A percentile compares a stretch with the other conserved stretches of the same genome.
These are phyloP conservation scores for Nothobranchius kuhntae DNA, from an alignment of 2,113 vertebrate species.

Conservation along the genomic window DNA sequence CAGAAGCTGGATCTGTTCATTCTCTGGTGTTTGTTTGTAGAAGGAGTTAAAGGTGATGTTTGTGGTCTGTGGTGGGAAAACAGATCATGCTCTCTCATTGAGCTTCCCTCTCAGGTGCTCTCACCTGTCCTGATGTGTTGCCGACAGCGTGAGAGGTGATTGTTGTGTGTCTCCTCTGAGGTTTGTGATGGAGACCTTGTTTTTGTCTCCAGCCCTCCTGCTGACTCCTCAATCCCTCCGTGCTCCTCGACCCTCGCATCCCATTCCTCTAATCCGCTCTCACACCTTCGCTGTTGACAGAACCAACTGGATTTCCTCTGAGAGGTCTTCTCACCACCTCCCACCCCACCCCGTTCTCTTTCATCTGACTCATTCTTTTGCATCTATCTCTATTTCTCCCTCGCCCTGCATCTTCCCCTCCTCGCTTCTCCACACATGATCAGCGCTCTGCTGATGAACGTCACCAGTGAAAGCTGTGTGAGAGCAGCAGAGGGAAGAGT, in stretches of 20 bases:
- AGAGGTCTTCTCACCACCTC: constrained; percentile 43
- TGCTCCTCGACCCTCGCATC: constrained; percentile 14
- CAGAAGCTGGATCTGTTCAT: too few relatives aligned
- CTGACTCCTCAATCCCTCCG: constrained; percentile 29
- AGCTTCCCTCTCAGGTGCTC: too few relatives aligned
- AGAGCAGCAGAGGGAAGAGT: constrained; percentile 47
- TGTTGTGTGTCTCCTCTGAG: neutral
- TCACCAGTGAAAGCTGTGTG: constrained; percentile 64
- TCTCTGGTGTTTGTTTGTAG: too few relatives aligned
- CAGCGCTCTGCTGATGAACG: constrained; percentile 65
- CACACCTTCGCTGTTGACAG: constrained; percentile 64
- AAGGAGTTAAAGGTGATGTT: too few relatives aligned
- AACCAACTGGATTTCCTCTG: constrained; percentile 68
- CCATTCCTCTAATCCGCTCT: constrained; percentile 35
- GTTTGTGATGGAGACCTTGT: constrained; percentile 1
- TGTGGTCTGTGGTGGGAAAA: too few relatives aligned
- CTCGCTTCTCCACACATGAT: constrained; percentile 55
- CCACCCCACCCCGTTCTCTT: constrained; percentile 45
- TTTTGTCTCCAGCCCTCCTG: constrained; percentile 22
- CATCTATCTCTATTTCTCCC: constrained; percentile 77
- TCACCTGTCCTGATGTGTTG: neutral
- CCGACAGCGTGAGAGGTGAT: neutral
- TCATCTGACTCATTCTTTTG: constrained; percentile 79
- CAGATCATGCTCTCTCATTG: too few relatives aligned
- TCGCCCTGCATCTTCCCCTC: constrained; percentile 29